A percentile compares a stretch with the other conserved stretches of the same genome.
Evolutionary conservation across 2,113 vertebrate species (phyloP).

Genomic region (Alethe diademata): DNA sequence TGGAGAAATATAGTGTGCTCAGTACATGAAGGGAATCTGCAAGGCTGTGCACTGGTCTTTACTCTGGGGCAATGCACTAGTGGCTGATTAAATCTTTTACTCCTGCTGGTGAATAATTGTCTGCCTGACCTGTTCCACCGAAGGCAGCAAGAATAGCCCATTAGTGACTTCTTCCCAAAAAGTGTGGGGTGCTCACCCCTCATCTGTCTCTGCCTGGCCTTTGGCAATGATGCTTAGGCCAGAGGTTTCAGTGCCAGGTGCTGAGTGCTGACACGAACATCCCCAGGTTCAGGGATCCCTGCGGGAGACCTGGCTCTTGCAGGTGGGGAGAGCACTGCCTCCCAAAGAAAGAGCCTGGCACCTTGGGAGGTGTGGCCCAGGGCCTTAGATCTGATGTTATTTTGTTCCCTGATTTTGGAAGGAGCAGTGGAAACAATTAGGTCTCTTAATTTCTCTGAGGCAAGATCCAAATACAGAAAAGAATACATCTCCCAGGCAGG

Average conservation of each 20-base stretch:
- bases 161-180: background rate
- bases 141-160: background rate
- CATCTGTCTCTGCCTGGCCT: background rate
- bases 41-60: background rate
- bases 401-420: conserved; percentile 52
- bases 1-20: background rate
- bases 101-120: background rate
- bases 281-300: accelerated
- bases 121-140: accelerated
- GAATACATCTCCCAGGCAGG: conserved; percentile 60
- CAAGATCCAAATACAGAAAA: conserved; percentile 63
- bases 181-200: background rate
- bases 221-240: background rate
- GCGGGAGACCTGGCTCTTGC: accelerated
- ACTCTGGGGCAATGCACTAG: background rate
- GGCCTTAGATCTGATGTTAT: background rate
- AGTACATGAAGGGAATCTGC: background rate
- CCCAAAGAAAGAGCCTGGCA: background rate
- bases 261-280: background rate
- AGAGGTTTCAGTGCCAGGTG: background rate
- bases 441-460: conserved; percentile 47
- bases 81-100: background rate
- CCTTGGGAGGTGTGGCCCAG: conserved; percentile 40
- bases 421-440: conserved; percentile 61
- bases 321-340: background rate